phyloP scores from a whole-genome alignment of 1,140 invertebrate genomes.

The Meloidogyne floridensis region DNA sequence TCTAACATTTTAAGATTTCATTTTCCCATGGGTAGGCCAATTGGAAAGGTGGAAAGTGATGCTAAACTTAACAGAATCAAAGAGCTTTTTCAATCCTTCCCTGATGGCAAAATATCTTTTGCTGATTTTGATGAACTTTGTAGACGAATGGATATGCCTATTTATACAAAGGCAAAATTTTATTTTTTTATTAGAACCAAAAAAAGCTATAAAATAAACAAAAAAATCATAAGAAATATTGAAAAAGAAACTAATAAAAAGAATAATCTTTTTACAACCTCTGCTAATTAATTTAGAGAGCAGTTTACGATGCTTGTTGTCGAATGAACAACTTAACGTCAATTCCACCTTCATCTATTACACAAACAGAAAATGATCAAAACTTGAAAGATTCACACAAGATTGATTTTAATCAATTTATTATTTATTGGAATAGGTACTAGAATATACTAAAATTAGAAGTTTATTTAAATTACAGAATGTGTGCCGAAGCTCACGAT shows the following conservation, averaged over 20 bases:
- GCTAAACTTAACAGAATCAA: slow-evolving; percentile 29
- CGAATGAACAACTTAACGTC: slow-evolving; percentile 34
- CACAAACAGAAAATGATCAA: slow-evolving; percentile 11
- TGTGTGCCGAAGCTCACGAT: slow-evolving; percentile 75
- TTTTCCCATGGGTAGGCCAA: slow-evolving; percentile 43
- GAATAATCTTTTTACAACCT: too few species aligned
- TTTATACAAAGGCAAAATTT: slow-evolving; percentile 40
- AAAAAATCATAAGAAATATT: too few species aligned
- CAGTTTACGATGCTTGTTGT: slow-evolving; percentile 52
- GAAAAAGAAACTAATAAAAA: too few species aligned
- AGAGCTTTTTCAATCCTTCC: slow-evolving; percentile 22
- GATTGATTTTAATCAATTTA: slow-evolving; percentile 55
- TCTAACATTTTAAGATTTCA: slow-evolving; percentile 44
- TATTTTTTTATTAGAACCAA: not conserved
- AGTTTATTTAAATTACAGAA: slow-evolving; percentile 19
- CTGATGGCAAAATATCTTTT: slow-evolving; percentile 29
- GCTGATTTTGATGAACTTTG: slow-evolving; percentile 47
- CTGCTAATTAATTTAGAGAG: slow-evolving; percentile 9
- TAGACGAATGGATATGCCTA: slow-evolving; percentile 37
- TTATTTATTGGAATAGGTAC: slow-evolving; percentile 63
- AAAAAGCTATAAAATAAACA: too few species aligned
- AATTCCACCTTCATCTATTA: not conserved
- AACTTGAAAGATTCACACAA: not conserved
- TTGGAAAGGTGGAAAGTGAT: slow-evolving; percentile 47
- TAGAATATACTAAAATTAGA: slow-evolving; percentile 33